Evolutionary conservation across 2,888 invertebrate genomes (phyloP), one percentile per base, ranked within the genome.

Genomic region (Cantharis nigra): DNA sequence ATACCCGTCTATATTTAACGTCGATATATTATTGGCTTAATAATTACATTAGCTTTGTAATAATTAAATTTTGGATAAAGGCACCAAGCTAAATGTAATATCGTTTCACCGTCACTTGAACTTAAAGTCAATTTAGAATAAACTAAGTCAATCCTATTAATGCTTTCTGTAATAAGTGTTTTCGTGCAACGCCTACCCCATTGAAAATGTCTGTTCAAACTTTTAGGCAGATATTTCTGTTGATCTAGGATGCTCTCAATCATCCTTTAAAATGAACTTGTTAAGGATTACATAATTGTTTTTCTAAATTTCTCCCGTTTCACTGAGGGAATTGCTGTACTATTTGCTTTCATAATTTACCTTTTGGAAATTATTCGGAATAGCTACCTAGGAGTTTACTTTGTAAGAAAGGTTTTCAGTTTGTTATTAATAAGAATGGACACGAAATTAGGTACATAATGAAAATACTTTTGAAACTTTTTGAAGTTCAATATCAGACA

Each of bases 11-110:
- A 13, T 73, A 73, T 65, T 49, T 23, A 62, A 70, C 63, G 74
- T 63, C 69, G 74, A 69, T 69, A 63, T 63, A 63, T 74, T 74
- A 74, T 74, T 74, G 63, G 74, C 74, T 74, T 74, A 63, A 74
- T 74, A 62, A 74, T 74, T 74, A 74, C 69, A 14, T 74, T 74
- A 74, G 69, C 30, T 74, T 74, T n/a, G 69, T 74, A 74, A 49
- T 49, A 49, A 74, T 74, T 74, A 69, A 74, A 63, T 74, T 74
- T 74, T 63, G 67, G 74, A 74, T 67, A 69, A 49, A 62, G 63
- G 63, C 28, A 69, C n/a, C 63, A 74, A 70, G 69, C 63, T 69
- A 74, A 74, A 74, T 62, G 49, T 73, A 73, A 73, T 67, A 73
- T 74, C 74, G 62, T 74, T 23, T 69, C 69, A 62, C 16, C 74